A percentile compares a stretch with the other conserved stretches of the same genome.
Conservation (phyloP, 2,888 invertebrate genomes). For the Arge pagana region DNA sequence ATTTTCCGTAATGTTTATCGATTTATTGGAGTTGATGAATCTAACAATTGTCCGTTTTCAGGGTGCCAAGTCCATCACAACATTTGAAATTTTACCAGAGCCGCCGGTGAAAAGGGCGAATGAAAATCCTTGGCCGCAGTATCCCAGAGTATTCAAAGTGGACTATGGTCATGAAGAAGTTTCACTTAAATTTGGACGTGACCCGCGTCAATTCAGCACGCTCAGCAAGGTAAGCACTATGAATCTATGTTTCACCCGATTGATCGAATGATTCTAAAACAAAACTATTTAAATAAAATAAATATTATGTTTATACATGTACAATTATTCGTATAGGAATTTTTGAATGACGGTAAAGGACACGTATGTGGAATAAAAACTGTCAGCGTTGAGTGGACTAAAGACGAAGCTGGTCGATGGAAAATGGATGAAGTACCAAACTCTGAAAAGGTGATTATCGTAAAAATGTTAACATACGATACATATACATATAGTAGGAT, state of each 20-base stretch:
- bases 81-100: conserved; percentile 96
- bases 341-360: conserved; percentile 86
- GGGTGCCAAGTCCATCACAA: conserved; percentile 90
- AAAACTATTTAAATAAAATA: not conserved
- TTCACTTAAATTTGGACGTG: conserved; percentile 75
- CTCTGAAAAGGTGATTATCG: conserved; percentile 65
- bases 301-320: not conserved
- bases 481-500: not conserved
- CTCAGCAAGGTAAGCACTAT: conserved; percentile 77
- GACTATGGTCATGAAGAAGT: conserved; percentile 99
- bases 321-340: conserved; percentile 65
- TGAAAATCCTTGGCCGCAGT: conserved; percentile 99
- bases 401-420: conserved; percentile 91
- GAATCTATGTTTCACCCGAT: conserved; percentile 5
- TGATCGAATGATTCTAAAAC: conserved; percentile 4
- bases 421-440: conserved; percentile 87
- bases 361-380: conserved; percentile 90
- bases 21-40: too few relatives aligned
- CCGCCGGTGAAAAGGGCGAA: conserved; percentile 79
- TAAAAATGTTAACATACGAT: not conserved
- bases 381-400: conserved; percentile 91
- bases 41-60: conserved; percentile 62
- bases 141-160: conserved; percentile 93
- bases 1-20: too few relatives aligned
- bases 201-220: conserved; percentile 92